Base-by-base conservation (phyloP, 2,113 vertebrate genomes). In the Gopherus flavomarginatus region DNA sequence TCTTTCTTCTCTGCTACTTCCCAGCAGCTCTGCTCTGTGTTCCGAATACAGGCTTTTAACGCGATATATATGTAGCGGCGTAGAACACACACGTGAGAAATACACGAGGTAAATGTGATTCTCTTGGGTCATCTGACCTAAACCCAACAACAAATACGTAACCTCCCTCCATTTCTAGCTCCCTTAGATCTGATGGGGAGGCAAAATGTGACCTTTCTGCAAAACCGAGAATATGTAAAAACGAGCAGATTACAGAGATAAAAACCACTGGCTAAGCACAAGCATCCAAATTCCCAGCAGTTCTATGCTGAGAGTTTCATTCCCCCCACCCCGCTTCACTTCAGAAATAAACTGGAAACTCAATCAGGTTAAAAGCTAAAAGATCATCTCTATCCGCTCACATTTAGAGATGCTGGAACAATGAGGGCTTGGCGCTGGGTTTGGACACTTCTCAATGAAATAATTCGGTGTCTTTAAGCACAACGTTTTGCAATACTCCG, bases 281-380 rank as follows among this genome's bases (percentile, higher is more conserved):
- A 79, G 35, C 90, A 22, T 50, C 85, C 92, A 89, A 85, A 10
- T 19, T 89, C 89, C 93, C 80, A 65, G 88, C 86, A 38, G 81
- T 78, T 86, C 81, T 69, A 59, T 81, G 85, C 85, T 50, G 52
- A 38, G 94, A 89, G 94, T 96, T 96, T 92, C 90, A 95, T 94
- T 47, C 90, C 78, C 79, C 50, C 83, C 79, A 80, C 75, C 89
- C 90, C 21, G 86, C 53, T 78, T n/a, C 42, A 10, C 59, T 90
- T 85, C 86, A 47, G 6, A 89, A 90, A 94, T 82, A 62, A 92
- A 93, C 72, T 47, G 49, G 16, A 0, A 80, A 62, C 81, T 96
- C 92, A 96, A 97, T 97, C 79, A 94, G n/a, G 35, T 87, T 97
- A 80, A 95, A 96, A 97, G 95, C 93, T 92, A 49, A 65, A 84